Percentiles rank a stretch among this genome's conserved stretches.
These are phyloP conservation scores for Syndactyla subalaris DNA, from an alignment of 2,797 vertebrate genomes.

Conservation along the genomic window DNA sequence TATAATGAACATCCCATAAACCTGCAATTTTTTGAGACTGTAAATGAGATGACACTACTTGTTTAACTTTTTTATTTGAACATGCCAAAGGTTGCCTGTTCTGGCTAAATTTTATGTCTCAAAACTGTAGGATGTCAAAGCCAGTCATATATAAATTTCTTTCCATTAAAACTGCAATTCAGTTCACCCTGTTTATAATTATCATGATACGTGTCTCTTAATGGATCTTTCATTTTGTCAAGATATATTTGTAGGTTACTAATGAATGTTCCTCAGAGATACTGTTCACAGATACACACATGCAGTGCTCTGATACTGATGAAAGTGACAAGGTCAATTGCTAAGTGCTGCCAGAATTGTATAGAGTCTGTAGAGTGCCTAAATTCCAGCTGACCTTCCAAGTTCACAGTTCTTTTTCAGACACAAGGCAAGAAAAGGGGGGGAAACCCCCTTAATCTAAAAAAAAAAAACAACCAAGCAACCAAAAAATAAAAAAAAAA, in stretches of 20 bases:
- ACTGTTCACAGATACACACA: background rate
- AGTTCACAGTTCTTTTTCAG: background rate
- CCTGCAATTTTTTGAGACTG: background rate
- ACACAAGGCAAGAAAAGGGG: background rate
- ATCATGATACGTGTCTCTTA: background rate
- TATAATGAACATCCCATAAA: background rate
- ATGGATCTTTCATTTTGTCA: background rate
- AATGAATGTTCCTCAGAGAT: background rate
- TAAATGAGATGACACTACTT: background rate
- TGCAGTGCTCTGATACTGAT: background rate
- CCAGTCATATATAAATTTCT: background rate
- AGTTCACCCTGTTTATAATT: background rate
- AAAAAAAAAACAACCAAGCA: too few species aligned
- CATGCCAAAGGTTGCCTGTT: accelerated
- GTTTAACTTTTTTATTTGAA: background rate
- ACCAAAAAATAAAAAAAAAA: too few species aligned
- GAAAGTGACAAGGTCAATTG: background rate
- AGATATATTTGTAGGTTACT: background rate
- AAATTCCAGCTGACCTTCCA: background rate
- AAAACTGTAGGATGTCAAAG: background rate
- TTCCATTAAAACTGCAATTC: background rate
- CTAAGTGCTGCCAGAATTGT: background rate
- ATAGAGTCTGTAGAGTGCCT: background rate
- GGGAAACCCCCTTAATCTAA: accelerated
- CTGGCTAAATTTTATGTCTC: background rate